These are phyloP conservation scores for Cotesia vestalis DNA, from an alignment of 1,140 invertebrate genomes.

Conservation along the genomic window DNA sequence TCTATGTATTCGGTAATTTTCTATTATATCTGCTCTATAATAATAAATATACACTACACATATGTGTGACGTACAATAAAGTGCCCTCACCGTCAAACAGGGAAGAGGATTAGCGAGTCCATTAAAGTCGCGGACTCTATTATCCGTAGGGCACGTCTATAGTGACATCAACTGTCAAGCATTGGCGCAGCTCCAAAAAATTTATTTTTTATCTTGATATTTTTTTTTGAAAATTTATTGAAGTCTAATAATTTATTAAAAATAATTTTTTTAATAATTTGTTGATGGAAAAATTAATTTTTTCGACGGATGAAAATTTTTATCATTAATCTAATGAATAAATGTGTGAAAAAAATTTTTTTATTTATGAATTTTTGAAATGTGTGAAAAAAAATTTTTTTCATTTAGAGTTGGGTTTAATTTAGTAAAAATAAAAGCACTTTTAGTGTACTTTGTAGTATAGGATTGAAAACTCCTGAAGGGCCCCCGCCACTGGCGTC, in stretches of 20 bases:
- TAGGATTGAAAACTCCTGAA: constrained; percentile 5
- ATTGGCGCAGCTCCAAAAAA: constrained; percentile 38
- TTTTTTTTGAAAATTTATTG: neutral
- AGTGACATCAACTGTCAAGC: constrained; percentile 62
- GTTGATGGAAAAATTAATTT: neutral
- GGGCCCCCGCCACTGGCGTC: constrained; percentile 54
- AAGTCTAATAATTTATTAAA: too few relatives aligned
- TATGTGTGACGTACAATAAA: constrained; percentile 22
- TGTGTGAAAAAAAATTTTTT: neutral
- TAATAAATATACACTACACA: constrained; percentile 7
- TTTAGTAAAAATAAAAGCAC: constrained; percentile 5
- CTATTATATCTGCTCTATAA: neutral
- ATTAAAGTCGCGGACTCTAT: constrained; percentile 69
- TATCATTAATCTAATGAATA: neutral
- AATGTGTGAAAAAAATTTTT: neutral
- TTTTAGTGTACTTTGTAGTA: neutral
- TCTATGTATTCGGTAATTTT: constrained; percentile 24
- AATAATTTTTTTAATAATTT: too few relatives aligned
- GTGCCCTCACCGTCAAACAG: constrained; percentile 62
- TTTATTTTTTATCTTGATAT: constrained; percentile 23
- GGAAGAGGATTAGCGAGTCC: constrained; percentile 67
- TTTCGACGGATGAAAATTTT: neutral
- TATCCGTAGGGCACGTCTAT: constrained; percentile 59
- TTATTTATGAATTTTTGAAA: too few relatives aligned
- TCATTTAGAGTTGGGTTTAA: neutral